Conservation (phyloP, 2,113 vertebrate species). For the Datnioides undecimradiatus region DNA sequence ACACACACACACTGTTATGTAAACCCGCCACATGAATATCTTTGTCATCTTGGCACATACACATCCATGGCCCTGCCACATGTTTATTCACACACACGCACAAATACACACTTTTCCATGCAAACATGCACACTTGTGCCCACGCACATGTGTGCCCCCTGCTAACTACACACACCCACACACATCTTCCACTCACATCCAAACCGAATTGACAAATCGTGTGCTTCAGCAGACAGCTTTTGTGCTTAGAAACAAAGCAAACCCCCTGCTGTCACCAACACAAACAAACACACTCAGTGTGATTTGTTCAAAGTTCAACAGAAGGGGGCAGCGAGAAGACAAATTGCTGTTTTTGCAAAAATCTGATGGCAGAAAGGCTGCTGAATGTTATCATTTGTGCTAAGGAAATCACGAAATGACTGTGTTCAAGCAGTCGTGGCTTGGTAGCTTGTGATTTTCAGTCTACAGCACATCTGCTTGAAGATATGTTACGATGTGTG, state of each 20-base stretch:
- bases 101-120: not conserved
- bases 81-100: not conserved
- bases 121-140: conserved; percentile 11
- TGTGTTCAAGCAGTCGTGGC: conserved; percentile 10
- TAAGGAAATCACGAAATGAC: not conserved
- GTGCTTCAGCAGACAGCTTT: conserved; percentile 42
- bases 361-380: not conserved
- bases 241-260: conserved; percentile 38
- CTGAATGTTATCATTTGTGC: conserved; percentile 17
- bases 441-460: conserved; percentile 17
- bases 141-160: not conserved
- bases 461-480: conserved; percentile 10
- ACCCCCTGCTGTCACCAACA: conserved; percentile 27
- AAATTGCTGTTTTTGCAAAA: conserved; percentile 33
- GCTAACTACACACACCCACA: not conserved
- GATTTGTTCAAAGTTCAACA: conserved; percentile 37
- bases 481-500: conserved; percentile 7
- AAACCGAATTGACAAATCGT: conserved; percentile 33
- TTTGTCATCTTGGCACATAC: conserved; percentile 34
- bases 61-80: not conserved
- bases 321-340: not conserved
- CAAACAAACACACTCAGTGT: conserved; percentile 16
- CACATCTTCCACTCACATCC: not conserved
- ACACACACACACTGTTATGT: conserved; percentile 31
- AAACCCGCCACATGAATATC: conserved; percentile 39